Evolutionary conservation across 2,797 vertebrate species (phyloP), one percentile per base, ranked within the genome.

Genomic region (Anolis apletophallus): DNA sequence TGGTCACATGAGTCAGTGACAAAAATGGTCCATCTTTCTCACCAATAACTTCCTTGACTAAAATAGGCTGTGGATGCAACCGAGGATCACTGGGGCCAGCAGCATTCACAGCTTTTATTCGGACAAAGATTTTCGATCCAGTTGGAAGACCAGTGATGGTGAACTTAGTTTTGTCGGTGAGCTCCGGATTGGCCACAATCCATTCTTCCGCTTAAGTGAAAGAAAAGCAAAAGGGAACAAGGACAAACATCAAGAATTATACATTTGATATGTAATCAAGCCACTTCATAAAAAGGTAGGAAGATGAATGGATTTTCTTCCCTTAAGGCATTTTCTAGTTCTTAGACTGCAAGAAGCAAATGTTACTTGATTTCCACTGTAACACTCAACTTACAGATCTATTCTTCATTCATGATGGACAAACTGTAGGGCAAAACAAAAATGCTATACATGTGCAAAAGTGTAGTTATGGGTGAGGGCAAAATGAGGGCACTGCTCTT

Each of bases 31-130:
- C 26, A 86, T 84, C 61, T 64, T 64, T 64, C 98, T 97, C 93
- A 99, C 99, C 99, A 88, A 99, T 97, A 85, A 99, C 97, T 93
- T 99, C 98, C 95, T 98, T 99, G 94, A 99, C 98, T 75, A 99
- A 95, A 88, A 99, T 96, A 74, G 98, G 94, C 92, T 99, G 98
- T 85, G 98, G 98, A 87, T 97, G 95, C 85, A 97, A 96, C 81
- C 97, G 97, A 36, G 98, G 98, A 23, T 94, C 34, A 6, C 99
- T 99, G 87, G 97, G 93, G 3, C 99, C 99, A 0, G 99, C 99
- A 2, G 97, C 97, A 36, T 99, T 99, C 80, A 99, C 93, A 40
- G 99, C 98, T 95, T 97, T 99, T 84, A 99, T 98, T 23, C 99
- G 97, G 87, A 99, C 97, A 61, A 98, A 96, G 93, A 99, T 98